Evolutionary conservation across 2,113 vertebrate species (phyloP).

Genomic region (Atlantisia rogersi): DNA sequence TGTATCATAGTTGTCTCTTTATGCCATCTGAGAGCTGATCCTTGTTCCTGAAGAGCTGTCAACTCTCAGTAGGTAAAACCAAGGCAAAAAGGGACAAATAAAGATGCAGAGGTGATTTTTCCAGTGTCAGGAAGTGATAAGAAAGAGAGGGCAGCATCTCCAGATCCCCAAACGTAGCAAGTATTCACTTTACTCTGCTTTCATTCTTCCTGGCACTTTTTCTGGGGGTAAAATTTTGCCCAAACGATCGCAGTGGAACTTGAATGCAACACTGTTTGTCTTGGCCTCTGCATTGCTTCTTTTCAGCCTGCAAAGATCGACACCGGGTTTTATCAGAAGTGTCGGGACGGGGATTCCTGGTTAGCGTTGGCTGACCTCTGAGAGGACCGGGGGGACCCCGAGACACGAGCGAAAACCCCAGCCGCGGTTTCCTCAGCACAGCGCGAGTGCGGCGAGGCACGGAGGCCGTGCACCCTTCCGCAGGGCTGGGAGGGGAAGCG

Average conservation of each 20-base stretch:
- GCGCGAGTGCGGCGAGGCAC: neutral
- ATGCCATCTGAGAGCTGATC: neutral
- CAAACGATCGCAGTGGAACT: neutral
- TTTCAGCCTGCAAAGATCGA: neutral
- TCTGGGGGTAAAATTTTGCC: neutral
- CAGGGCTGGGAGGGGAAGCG: neutral
- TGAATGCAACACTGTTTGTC: neutral
- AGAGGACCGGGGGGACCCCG: neutral
- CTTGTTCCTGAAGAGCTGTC: neutral
- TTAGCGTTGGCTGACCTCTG: neutral
- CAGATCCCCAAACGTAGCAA: rapidly evolving
- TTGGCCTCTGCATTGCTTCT: neutral
- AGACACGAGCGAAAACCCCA: neutral
- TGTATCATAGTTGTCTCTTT: neutral
- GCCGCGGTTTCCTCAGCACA: neutral
- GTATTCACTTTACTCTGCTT: neutral
- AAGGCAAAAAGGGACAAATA: neutral
- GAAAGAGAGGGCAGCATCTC: neutral
- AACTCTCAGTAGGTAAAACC: neutral
- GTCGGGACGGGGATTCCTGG: neutral
- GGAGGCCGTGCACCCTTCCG: too few relatives aligned
- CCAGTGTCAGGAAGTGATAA: neutral
- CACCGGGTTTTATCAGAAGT: neutral
- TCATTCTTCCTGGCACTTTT: neutral
- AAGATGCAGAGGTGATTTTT: neutral